Percentiles rank a stretch among this genome's conserved stretches.
phyloP scores from a whole-genome alignment of 2,797 vertebrate species.

The Clamator glandarius region DNA sequence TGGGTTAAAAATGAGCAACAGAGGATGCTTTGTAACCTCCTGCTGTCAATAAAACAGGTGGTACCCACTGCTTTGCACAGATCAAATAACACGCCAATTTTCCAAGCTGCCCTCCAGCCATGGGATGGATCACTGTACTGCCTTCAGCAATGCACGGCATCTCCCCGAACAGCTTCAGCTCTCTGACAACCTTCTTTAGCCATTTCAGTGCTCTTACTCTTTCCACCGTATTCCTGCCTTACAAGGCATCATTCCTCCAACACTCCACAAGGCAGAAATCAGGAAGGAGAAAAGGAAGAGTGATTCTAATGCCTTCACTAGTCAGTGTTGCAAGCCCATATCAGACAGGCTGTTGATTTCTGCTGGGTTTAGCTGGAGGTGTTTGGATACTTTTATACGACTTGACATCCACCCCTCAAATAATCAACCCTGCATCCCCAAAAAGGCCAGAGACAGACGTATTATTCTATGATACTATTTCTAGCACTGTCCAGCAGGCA shows the following conservation, averaged over 20 bases:
- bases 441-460: not conserved
- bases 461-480: conserved; percentile 1
- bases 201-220: not conserved
- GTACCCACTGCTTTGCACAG: not conserved
- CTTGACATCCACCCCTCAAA: conserved; percentile 19
- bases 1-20: not conserved
- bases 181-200: not conserved
- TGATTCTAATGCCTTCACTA: not conserved
- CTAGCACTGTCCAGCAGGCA: conserved; percentile 14
- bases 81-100: not conserved
- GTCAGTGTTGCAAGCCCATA: not conserved
- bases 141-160: not conserved
- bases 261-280: not conserved
- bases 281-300: not conserved
- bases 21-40: not conserved
- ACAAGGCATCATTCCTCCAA: not conserved
- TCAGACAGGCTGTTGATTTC: not conserved
- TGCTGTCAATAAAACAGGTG: not conserved
- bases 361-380: conserved; percentile 9
- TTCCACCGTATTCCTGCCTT: not conserved
- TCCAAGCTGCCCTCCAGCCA: not conserved
- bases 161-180: not conserved
- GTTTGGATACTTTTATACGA: not conserved
- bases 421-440: not conserved
- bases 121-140: not conserved